Percentiles rank a stretch among this genome's conserved stretches.
phyloP scores from a whole-genome alignment of 2,797 vertebrate species.

The Melanogrammus aeglefinus region DNA sequence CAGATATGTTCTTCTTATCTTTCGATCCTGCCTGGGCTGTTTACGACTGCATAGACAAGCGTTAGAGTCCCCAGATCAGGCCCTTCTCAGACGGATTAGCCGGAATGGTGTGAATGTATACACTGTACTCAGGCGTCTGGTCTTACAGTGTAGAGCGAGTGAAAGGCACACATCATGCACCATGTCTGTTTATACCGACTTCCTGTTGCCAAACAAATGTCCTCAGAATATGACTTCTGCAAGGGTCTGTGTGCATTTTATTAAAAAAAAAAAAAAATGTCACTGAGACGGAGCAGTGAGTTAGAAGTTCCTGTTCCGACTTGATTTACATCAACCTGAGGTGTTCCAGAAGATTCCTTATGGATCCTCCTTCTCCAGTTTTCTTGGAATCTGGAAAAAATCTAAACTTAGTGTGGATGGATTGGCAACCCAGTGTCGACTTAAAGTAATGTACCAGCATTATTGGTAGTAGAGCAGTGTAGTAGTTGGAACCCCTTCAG shows the following conservation, averaged over 20 bases:
- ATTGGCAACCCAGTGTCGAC: neutral
- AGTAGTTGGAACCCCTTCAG: neutral
- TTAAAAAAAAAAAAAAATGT: no score
- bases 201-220: no score
- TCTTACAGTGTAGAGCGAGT: neutral
- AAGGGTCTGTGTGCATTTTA: no score
- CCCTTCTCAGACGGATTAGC: neutral
- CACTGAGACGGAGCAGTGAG: no score
- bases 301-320: neutral
- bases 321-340: no score
- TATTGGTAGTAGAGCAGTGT: neutral
- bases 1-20: slow-evolving; percentile 6
- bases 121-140: neutral
- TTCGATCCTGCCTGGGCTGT: slow-evolving; percentile 7
- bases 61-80: neutral
- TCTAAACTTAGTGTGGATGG: neutral
- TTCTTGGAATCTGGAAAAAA: neutral
- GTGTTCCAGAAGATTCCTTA: neutral
- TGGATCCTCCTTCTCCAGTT: no score
- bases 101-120: neutral
- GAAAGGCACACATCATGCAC: neutral
- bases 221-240: no score
- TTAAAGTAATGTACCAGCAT: neutral
- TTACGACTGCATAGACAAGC: slow-evolving; percentile 37
- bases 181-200: no score